Evolutionary conservation across 2,797 vertebrate genomes (phyloP), one percentile per base, ranked within the genome.

Genomic region (Amniataba percoides): DNA sequence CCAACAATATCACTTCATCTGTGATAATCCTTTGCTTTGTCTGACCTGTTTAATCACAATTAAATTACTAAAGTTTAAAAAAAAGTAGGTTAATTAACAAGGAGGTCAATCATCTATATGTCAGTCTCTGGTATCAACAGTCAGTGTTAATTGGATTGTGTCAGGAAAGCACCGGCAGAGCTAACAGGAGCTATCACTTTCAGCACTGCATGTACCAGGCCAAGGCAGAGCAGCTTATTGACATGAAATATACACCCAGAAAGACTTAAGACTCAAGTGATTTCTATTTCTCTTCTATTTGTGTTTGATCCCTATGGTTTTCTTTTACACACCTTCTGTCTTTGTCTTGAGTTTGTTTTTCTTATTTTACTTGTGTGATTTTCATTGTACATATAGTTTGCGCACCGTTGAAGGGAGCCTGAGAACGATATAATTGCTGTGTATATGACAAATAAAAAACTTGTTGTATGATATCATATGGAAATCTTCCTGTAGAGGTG

Each of bases 141-240:
- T 88, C 81, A 88, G 59, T 67, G 78, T 90, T 87, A 93, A 94
- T 81, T 92, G 87, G 82, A 91, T 94, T 89, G 77, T 58, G 62
- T 86, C 78, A 74, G 78, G 80, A 80, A 69, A 71, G 42, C n/a
- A 48, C 48, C 42, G 40, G 18, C 4, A 1, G 49, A 77, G 69
- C 57, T 77, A 70, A 49, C 36, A 56, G 67, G 27, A 31, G 27
- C 27, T 82, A 83, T 87, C 85, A 82, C 71, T 84, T 78, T 77
- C 42, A 61, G 83, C 15, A 48, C 40, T 53, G 46, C 14, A 62
- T 78, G 74, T 84, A 74, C 71, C 67, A 83, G 77, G 81, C 87
- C 80, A 86, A 70, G 64, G 59, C 45, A 34, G 57, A 77, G 56
- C 45, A 49, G 81, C 48, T 86, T 83, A 78, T 46, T 27, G 6